Evolutionary conservation across 2,888 invertebrate genomes (phyloP), one percentile per base, ranked within the genome.

Genomic region (Cheilosia soror): DNA sequence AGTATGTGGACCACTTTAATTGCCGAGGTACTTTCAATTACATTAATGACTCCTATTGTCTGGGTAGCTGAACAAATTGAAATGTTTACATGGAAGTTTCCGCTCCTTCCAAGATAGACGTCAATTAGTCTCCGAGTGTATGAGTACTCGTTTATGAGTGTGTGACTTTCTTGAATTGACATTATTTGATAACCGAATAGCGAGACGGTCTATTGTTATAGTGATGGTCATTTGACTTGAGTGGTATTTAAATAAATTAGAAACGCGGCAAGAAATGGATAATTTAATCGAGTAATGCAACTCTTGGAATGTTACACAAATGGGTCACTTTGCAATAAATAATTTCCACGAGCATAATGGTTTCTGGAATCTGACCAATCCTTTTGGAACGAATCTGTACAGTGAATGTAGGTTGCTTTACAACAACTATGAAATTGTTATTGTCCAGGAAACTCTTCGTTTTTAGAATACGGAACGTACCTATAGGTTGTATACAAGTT

Each of bases 21-120:
- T 66, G 51, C 33, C 51, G 53, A 57, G 42, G 15, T 58, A 51
- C 53, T 62, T 73, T 73, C 65, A 60, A 73, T 72, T 72, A 68
- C 49, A 57, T 42, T 57, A 81, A 75, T 75, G 47, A 55, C 13
- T 66, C 47, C 37, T 58, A 69, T 81, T 63, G 69, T 63, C 51
- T 63, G 65, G n/a, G 13, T 60, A 31, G 53, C 29, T 55, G 37
- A 62, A 55, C 77, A 63, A 69, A 69, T 69, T 69, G 47, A 69
- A 62, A 53, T 62, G 68, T 62, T 53, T 65, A 66, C 76, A 60
- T n/a, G 47, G 27, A 75, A 62, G 40, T 65, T 47, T 57, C 20
- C 25, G 42, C 29, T 33, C 65, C 29, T 33, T 57, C 58, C 40
- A 31, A 63, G 63, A 33, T 62, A 20, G 15, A 62, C n/a, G 42